Evolutionary conservation across 2,888 invertebrate genomes (phyloP).

Genomic region (Hydrotaea cyrtoneurina): DNA sequence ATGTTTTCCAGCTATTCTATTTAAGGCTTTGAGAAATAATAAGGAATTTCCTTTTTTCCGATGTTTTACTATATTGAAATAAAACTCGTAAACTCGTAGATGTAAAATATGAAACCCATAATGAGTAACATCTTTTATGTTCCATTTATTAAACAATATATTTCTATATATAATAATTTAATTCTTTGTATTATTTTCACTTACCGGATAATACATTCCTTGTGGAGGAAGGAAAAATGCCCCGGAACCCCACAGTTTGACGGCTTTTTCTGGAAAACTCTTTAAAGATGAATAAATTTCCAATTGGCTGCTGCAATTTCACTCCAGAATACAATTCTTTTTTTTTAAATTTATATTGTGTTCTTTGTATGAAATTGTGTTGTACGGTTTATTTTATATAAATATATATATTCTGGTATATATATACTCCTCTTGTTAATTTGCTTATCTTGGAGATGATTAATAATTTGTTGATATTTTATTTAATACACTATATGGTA

Average conservation of each 20-base stretch:
- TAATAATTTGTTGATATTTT: not conserved
- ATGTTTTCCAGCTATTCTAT: too few relatives aligned
- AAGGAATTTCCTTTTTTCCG: too few relatives aligned
- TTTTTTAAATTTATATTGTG: conserved; percentile 30
- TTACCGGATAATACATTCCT: conserved; percentile 98
- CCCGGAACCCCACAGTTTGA: conserved; percentile 98
- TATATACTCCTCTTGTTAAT: too few relatives aligned
- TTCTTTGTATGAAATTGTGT: conserved; percentile 38
- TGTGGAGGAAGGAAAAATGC: conserved; percentile 97
- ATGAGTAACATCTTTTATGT: too few relatives aligned
- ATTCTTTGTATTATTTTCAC: conserved; percentile 79
- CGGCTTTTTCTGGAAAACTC: conserved; percentile 83
- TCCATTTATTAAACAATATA: too few relatives aligned
- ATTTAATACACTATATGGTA: not conserved
- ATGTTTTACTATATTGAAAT: too few relatives aligned
- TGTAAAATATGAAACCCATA: too few relatives aligned
- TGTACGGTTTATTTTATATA: conserved; percentile 47
- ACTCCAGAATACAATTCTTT: conserved; percentile 7
- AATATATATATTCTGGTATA: conserved; percentile 23
- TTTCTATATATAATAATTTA: too few relatives aligned
- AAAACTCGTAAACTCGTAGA: too few relatives aligned
- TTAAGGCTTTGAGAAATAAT: too few relatives aligned
- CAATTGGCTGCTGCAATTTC: conserved; percentile 25
- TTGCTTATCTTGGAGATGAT: too few relatives aligned
- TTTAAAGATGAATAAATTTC: conserved; percentile 63